A percentile compares a stretch with the other conserved stretches of the same genome.
phyloP scores from a whole-genome alignment of 2,888 invertebrate species.

The Margaritifera margaritifera region DNA sequence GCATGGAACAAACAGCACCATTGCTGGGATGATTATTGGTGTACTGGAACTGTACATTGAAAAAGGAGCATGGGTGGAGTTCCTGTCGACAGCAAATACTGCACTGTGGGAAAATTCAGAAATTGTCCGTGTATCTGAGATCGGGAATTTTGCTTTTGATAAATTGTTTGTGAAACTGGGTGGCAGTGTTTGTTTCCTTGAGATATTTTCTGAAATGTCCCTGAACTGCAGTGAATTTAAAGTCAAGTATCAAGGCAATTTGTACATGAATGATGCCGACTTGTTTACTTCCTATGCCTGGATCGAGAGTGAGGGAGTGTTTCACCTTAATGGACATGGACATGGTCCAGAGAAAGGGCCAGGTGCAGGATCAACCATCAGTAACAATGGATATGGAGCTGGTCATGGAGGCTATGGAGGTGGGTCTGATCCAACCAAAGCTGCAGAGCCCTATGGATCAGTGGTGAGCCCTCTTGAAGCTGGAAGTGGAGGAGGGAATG shows the following conservation, averaged over 20 bases:
- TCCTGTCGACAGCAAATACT: constrained; percentile 54
- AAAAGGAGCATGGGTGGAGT: constrained; percentile 36
- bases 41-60: constrained; percentile 52
- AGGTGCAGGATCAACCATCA: constrained; percentile 44
- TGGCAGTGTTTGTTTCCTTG: constrained; percentile 43
- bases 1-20: constrained; percentile 56
- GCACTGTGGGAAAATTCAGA: constrained; percentile 47
- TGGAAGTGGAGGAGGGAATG: constrained; percentile 62
- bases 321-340: constrained; percentile 57
- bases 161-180: constrained; percentile 47
- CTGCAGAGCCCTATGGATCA: constrained; percentile 51
- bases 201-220: constrained; percentile 31
- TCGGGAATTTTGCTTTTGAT: constrained; percentile 52
- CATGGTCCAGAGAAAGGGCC: constrained; percentile 36
- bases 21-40: constrained; percentile 53
- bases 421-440: constrained; percentile 28
- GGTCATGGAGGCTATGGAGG: constrained; percentile 61
- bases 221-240: constrained; percentile 46
- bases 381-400: constrained; percentile 51
- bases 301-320: constrained; percentile 59
- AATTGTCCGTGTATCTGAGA: constrained; percentile 36
- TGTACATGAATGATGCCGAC: constrained; percentile 58
- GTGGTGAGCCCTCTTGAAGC: constrained; percentile 39
- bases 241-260: constrained; percentile 51
- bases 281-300: constrained; percentile 53